Conservation (phyloP, 1,140 invertebrate species). For the Lanistes nyassanus region DNA sequence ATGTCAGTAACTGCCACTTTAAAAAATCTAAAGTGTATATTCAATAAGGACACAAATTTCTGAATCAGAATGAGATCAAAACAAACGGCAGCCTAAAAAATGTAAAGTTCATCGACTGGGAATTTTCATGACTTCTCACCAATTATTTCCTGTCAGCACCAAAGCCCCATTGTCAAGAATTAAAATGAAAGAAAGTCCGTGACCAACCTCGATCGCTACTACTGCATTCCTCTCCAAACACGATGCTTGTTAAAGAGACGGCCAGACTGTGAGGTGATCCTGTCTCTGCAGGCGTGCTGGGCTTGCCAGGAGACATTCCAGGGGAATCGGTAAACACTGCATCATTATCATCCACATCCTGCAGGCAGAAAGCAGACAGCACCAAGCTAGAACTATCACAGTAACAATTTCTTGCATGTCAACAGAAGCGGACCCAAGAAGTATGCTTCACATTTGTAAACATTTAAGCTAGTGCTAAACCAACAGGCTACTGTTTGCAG, state of each 20-base stretch:
- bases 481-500: no score
- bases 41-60: background rate
- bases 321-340: background rate
- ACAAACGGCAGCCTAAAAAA: no score
- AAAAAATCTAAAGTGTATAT: no score
- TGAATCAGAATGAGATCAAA: background rate
- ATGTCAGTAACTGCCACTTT: no score
- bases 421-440: no score
- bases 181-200: background rate
- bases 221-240: background rate
- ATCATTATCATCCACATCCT: conserved; percentile 21
- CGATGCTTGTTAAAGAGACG: conserved; percentile 14
- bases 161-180: background rate
- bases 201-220: background rate
- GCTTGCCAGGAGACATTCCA: background rate
- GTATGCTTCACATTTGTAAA: no score
- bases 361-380: background rate
- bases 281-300: background rate
- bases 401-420: no score
- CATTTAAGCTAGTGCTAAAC: no score
- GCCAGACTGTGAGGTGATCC: background rate
- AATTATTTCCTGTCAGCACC: no score
- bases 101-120: no score
- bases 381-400: no score
- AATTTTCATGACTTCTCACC: no score